Evolutionary conservation across 1,140 invertebrate genomes (phyloP).

Genomic region (Penaeus japonicus): DNA sequence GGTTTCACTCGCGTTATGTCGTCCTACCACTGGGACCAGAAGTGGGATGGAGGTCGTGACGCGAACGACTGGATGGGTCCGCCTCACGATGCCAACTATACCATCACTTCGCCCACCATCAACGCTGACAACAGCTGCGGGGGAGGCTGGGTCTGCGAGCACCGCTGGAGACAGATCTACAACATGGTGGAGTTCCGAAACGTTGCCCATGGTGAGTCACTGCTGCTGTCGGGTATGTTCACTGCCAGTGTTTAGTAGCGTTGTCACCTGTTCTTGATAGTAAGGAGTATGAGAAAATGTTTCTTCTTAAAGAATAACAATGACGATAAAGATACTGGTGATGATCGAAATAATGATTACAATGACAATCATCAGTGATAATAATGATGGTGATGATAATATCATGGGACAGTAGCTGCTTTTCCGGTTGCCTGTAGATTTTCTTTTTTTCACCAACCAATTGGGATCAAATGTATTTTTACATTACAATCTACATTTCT

Average conservation of each 20-base stretch:
- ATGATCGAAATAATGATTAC: no score
- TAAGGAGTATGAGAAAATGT: no score
- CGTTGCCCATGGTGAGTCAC: constrained; percentile 63
- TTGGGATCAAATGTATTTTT: no score
- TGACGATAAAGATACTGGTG: no score
- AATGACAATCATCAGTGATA: no score
- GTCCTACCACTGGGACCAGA: constrained; percentile 76
- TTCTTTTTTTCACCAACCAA: no score
- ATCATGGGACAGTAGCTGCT: no score
- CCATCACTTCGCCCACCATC: constrained; percentile 73
- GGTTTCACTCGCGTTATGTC: constrained; percentile 80
- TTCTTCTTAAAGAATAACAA: no score
- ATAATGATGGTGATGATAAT: no score
- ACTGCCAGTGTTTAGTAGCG: neutral
- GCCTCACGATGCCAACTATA: constrained; percentile 71
- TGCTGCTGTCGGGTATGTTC: neutral
- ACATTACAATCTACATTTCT: no score
- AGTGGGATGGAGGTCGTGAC: constrained; percentile 74
- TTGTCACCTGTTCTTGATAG: neutral
- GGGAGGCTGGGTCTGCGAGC: constrained; percentile 82
- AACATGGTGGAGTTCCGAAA: constrained; percentile 83
- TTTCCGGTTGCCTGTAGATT: no score
- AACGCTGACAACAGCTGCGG: constrained; percentile 73
- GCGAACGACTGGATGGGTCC: constrained; percentile 67
- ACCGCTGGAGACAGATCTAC: constrained; percentile 82